A percentile compares a stretch with the other conserved stretches of the same genome.
Evolutionary conservation across 2,888 invertebrate genomes (phyloP).

Genomic region (Lasiommata megera): DNA sequence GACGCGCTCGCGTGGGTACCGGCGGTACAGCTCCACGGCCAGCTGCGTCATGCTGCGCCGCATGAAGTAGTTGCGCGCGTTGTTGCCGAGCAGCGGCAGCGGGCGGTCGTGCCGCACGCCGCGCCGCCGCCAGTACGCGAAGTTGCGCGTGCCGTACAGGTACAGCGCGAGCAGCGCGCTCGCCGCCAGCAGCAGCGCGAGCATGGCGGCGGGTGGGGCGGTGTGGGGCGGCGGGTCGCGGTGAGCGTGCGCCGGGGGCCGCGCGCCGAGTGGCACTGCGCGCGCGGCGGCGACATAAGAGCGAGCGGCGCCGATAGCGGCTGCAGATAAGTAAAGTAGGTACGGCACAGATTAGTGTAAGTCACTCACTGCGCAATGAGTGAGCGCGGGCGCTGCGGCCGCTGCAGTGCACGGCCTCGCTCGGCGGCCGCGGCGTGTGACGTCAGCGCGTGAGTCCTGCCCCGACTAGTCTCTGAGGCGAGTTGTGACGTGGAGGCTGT

Average conservation of each 20-base stretch:
- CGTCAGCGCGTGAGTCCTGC: no score
- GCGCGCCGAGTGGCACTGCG: not conserved
- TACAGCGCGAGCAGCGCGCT: not conserved
- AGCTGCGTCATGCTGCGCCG: slow-evolving; percentile 46
- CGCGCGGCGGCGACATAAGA: no score
- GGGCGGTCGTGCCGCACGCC: slow-evolving; percentile 54
- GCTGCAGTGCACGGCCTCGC: no score
- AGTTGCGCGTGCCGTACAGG: slow-evolving; percentile 44
- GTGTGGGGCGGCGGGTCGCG: not conserved
- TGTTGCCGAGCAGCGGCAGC: slow-evolving; percentile 50
- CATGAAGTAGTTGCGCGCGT: slow-evolving; percentile 43
- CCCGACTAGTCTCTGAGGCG: no score
- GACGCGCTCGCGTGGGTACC: slow-evolving; percentile 50
- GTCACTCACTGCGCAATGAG: no score
- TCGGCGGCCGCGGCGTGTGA: no score
- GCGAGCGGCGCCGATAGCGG: no score
- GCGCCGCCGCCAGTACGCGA: slow-evolving; percentile 49
- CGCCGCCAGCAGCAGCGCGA: not conserved
- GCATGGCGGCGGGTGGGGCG: not conserved
- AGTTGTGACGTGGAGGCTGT: no score
- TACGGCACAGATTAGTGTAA: no score
- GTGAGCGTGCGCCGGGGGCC: not conserved
- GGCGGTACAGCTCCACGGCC: slow-evolving; percentile 49
- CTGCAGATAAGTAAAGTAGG: no score
- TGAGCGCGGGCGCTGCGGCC: no score